phyloP scores from a whole-genome alignment of 2,113 vertebrate genomes.

The Felis chaus region DNA sequence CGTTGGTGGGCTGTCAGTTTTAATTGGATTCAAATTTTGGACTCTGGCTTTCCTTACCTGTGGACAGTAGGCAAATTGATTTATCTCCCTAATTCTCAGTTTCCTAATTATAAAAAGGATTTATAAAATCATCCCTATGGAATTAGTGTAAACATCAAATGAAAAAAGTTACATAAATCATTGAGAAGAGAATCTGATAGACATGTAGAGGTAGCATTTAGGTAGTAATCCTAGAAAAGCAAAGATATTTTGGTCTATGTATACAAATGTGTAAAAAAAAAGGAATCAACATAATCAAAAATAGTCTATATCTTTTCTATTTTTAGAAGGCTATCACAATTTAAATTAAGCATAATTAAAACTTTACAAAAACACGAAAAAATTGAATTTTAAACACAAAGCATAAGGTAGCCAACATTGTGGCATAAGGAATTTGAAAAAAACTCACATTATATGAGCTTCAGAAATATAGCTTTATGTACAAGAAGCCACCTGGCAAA shows the following conservation, averaged over 20 bases:
- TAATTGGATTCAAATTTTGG: background rate
- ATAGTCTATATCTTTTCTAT: background rate
- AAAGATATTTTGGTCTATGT: background rate
- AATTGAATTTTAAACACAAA: slow-evolving; percentile 59
- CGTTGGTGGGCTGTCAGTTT: background rate
- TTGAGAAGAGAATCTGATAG: background rate
- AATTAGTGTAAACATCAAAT: background rate
- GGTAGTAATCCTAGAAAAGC: background rate
- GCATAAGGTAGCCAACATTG: slow-evolving; percentile 48
- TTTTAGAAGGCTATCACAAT: background rate
- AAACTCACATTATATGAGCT: slow-evolving; percentile 15
- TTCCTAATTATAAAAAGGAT: background rate
- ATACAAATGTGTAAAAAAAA: background rate
- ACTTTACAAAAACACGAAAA: slow-evolving; percentile 43
- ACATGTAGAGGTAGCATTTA: background rate
- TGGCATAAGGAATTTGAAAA: slow-evolving; percentile 49
- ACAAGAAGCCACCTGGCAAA: slow-evolving; percentile 61
- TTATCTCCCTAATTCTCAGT: background rate
- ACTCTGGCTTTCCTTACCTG: background rate
- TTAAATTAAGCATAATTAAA: slow-evolving; percentile 59
- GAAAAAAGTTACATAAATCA: background rate
- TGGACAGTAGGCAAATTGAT: background rate
- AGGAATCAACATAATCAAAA: background rate
- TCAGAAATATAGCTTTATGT: slow-evolving; percentile 41
- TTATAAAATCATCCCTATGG: background rate